phyloP scores from a whole-genome alignment of 1,140 invertebrate genomes.

The Drosophila sechellia region DNA sequence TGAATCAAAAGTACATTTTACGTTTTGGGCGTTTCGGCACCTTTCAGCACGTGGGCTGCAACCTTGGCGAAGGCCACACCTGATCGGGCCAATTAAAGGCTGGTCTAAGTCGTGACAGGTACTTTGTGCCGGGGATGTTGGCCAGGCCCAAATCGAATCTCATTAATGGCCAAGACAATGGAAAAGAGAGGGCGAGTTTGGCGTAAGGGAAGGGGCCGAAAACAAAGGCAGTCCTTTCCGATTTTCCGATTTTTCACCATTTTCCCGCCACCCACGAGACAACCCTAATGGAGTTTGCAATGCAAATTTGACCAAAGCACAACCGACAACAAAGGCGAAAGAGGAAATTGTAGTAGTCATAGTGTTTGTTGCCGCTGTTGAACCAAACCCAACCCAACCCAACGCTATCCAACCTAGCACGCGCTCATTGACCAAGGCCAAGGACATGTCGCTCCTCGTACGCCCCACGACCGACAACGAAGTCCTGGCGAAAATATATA shows the following conservation, averaged over 20 bases:
- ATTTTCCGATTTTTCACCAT: constrained; percentile 3
- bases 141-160: constrained; percentile 47
- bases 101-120: constrained; percentile 1
- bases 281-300: constrained; percentile 60
- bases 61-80: constrained; percentile 42
- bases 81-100: constrained; percentile 41
- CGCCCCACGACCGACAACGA: constrained; percentile 14
- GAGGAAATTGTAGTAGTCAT: constrained; percentile 59
- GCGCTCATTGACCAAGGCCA: constrained; percentile 66
- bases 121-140: constrained; percentile 29
- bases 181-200: background rate
- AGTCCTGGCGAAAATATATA: constrained; percentile 58
- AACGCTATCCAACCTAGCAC: constrained; percentile 16
- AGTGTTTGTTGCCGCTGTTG: constrained; percentile 31
- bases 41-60: constrained; percentile 48
- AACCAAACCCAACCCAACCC: constrained; percentile 10
- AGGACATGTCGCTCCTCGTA: constrained; percentile 51
- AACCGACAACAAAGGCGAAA: constrained; percentile 53
- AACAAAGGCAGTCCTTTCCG: constrained; percentile 19
- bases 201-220: background rate
- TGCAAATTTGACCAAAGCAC: constrained; percentile 65
- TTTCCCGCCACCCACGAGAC: constrained; percentile 19
- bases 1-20: constrained; percentile 70
- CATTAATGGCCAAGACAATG: constrained; percentile 44
- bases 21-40: constrained; percentile 42